phyloP scores from a whole-genome alignment of 1,140 invertebrate genomes.

The Calephelis nemesis region DNA sequence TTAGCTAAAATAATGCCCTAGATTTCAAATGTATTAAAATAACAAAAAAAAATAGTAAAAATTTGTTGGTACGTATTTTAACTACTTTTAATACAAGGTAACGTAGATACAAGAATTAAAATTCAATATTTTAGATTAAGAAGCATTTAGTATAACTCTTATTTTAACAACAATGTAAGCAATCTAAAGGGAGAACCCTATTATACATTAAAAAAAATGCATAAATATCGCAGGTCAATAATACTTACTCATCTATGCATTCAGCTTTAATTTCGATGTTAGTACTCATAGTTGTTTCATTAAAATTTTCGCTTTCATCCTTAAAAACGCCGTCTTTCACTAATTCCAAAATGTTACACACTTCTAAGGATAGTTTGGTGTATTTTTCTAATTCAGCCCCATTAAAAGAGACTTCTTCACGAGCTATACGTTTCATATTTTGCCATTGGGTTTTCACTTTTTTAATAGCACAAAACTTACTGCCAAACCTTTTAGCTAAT shows the following conservation, averaged over 20 bases:
- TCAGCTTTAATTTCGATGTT: conserved; percentile 68
- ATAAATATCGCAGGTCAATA: background rate
- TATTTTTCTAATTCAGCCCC: conserved; percentile 51
- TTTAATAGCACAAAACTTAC: conserved; percentile 64
- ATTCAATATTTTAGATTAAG: no score
- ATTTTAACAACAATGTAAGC: conserved; percentile 19
- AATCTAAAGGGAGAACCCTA: no score
- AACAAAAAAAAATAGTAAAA: no score
- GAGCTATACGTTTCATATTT: conserved; percentile 73
- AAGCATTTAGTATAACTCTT: background rate
- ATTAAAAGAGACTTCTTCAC: conserved; percentile 59
- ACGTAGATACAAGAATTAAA: no score
- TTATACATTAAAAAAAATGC: no score
- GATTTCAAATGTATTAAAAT: no score
- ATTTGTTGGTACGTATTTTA: no score
- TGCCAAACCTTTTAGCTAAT: conserved; percentile 56
- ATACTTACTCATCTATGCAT: conserved; percentile 67
- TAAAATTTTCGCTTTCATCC: conserved; percentile 41
- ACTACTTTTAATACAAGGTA: no score
- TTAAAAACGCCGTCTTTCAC: conserved; percentile 54
- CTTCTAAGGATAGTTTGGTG: conserved; percentile 58
- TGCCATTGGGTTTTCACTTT: conserved; percentile 76
- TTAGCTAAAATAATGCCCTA: no score
- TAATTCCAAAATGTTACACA: conserved; percentile 63
- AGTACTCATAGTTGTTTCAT: conserved; percentile 49